A percentile compares a stretch with the other conserved stretches of the same genome.
These are phyloP conservation scores for Noctua comes DNA, from an alignment of 2,888 invertebrate species.

Conservation along the genomic window DNA sequence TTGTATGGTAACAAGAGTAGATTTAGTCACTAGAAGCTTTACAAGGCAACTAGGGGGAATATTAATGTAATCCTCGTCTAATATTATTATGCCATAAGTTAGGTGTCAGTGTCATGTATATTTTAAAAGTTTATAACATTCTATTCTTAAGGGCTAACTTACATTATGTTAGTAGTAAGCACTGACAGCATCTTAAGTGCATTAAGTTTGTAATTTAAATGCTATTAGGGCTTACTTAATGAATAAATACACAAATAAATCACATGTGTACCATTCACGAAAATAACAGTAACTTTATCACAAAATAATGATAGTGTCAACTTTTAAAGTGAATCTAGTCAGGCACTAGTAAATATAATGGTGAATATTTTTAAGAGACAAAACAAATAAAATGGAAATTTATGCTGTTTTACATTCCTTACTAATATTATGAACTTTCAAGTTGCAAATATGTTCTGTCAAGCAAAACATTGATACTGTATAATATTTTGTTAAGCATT, in stretches of 20 bases:
- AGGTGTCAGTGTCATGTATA: slow-evolving; percentile 70
- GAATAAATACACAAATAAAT: slow-evolving; percentile 63
- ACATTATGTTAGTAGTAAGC: slow-evolving; percentile 41
- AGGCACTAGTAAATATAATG: slow-evolving; percentile 24
- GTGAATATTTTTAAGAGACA: slow-evolving; percentile 13
- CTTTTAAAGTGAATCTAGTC: slow-evolving; percentile 57
- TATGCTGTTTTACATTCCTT: slow-evolving; percentile 54
- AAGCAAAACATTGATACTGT: slow-evolving; percentile 25
- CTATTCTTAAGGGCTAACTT: slow-evolving; percentile 28
- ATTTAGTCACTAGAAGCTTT: slow-evolving; percentile 85
- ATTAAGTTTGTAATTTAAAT: slow-evolving; percentile 41
- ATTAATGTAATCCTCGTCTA: slow-evolving; percentile 69
- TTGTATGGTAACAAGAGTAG: slow-evolving; percentile 82
- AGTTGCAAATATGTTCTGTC: slow-evolving; percentile 14
- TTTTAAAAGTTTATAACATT: slow-evolving; percentile 48
- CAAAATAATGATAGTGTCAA: slow-evolving; percentile 24
- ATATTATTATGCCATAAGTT: slow-evolving; percentile 73
- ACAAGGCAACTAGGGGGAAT: slow-evolving; percentile 83
- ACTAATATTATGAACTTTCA: slow-evolving; percentile 21
- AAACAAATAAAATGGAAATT: slow-evolving; percentile 13
- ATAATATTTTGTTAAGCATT: slow-evolving; percentile 36
- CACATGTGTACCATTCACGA: slow-evolving; percentile 60
- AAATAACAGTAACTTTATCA: slow-evolving; percentile 28
- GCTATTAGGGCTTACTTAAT: slow-evolving; percentile 46
- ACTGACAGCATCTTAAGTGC: slow-evolving; percentile 45